These are phyloP conservation scores for Amblyornis subalaris DNA, from an alignment of 2,113 vertebrate genomes.

Conservation along the genomic window DNA sequence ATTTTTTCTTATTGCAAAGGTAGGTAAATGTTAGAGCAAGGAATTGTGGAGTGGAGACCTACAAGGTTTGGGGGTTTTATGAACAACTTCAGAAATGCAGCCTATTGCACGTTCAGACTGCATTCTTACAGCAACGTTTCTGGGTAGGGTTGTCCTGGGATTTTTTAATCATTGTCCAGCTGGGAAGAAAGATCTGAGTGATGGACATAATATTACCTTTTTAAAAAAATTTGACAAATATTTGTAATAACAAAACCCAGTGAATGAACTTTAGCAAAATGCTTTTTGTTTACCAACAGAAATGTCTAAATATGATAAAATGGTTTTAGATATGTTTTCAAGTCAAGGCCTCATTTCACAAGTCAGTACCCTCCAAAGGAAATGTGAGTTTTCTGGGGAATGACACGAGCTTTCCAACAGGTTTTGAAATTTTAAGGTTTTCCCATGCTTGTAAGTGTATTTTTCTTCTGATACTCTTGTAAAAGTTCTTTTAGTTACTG, in stretches of 20 bases:
- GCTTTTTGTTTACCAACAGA: background rate
- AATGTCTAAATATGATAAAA: background rate
- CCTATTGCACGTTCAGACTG: background rate
- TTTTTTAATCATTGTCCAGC: background rate
- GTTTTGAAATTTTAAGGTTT: background rate
- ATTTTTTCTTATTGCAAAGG: background rate
- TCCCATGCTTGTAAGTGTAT: rapidly evolving
- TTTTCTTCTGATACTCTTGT: background rate
- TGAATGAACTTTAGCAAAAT: background rate
- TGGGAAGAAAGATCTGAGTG: background rate
- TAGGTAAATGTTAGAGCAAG: background rate
- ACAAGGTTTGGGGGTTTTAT: background rate
- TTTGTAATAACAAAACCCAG: background rate
- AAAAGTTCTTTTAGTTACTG: background rate
- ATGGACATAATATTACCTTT: too few relatives aligned
- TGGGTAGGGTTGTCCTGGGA: background rate
- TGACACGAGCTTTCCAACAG: background rate
- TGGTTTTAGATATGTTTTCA: background rate
- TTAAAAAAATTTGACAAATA: background rate
- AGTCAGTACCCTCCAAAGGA: background rate
- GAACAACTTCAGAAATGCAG: background rate
- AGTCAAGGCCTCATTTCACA: background rate
- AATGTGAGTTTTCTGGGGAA: background rate
- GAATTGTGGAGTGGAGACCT: background rate
- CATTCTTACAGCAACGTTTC: background rate